A percentile compares a stretch with the other conserved stretches of the same genome.
phyloP scores from a whole-genome alignment of 2,797 vertebrate genomes.

The Myotis daubentonii region DNA sequence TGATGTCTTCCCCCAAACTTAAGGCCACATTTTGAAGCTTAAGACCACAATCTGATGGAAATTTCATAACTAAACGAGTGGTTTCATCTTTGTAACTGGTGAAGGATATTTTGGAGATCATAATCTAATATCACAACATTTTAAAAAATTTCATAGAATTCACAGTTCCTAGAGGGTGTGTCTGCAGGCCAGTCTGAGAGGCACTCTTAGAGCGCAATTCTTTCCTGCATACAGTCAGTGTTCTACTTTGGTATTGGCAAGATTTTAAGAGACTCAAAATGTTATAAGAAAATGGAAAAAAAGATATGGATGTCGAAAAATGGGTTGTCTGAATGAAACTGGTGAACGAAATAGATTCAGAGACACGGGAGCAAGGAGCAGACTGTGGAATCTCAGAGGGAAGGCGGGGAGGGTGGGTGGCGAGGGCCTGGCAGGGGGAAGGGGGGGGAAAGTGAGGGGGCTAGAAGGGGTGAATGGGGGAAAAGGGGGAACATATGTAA shows the following conservation, averaged over 20 bases:
- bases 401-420: no score
- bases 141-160: background rate
- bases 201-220: background rate
- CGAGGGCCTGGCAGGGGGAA: fast-evolving
- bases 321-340: no score
- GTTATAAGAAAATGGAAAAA: background rate
- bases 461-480: no score
- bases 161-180: background rate
- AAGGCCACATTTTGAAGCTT: background rate
- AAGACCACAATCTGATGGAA: background rate
- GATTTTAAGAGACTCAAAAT: background rate
- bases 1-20: background rate
- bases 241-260: background rate
- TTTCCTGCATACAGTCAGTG: background rate
- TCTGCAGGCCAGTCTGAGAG: background rate
- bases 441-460: no score
- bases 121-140: background rate
- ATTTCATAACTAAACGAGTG: background rate
- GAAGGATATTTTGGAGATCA: background rate
- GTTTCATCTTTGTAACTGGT: background rate
- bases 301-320: background rate
- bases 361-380: no score
- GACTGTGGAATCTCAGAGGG: no score
- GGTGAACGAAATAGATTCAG: no score
- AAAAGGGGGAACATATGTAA: no score